These are phyloP conservation scores for Pegoplata infirma DNA, from an alignment of 2,888 invertebrate species.

Conservation along the genomic window DNA sequence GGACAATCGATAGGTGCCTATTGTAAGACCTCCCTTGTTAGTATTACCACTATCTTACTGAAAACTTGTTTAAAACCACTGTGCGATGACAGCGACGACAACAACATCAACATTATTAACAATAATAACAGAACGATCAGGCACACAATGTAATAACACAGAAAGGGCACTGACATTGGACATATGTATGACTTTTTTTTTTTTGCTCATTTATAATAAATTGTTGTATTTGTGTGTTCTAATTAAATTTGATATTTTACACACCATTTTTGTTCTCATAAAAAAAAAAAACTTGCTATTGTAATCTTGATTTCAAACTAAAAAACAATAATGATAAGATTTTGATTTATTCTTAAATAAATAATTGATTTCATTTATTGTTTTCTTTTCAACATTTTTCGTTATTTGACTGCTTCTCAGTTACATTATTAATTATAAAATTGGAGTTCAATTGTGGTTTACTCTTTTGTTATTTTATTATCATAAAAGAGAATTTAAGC, in stretches of 20 bases:
- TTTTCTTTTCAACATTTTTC: constrained; percentile 5
- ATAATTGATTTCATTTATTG: constrained; percentile 5
- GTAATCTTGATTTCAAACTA: constrained; percentile 30
- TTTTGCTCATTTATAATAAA: constrained; percentile 3
- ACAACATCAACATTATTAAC: constrained; percentile 21
- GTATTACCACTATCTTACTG: no score
- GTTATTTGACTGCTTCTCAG: background rate
- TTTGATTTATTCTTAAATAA: constrained; percentile 4
- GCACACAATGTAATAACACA: constrained; percentile 3
- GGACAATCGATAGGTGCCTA: no score
- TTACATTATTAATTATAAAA: background rate
- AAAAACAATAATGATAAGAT: constrained; percentile 33
- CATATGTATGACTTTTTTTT: constrained; percentile 6
- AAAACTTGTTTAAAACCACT: no score
- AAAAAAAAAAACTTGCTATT: constrained; percentile 50
- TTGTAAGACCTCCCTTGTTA: no score
- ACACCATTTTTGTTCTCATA: constrained; percentile 21
- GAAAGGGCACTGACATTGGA: constrained; percentile 62
- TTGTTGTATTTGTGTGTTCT: constrained; percentile 34
- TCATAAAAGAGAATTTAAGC: background rate
- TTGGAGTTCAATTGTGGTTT: background rate
- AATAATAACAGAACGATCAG: constrained; percentile 32
- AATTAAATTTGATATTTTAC: constrained; percentile 22
- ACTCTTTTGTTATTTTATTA: background rate
- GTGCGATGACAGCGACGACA: no score